phyloP scores from a whole-genome alignment of 2,113 vertebrate genomes.

The Nerophis lumbriciformis region DNA sequence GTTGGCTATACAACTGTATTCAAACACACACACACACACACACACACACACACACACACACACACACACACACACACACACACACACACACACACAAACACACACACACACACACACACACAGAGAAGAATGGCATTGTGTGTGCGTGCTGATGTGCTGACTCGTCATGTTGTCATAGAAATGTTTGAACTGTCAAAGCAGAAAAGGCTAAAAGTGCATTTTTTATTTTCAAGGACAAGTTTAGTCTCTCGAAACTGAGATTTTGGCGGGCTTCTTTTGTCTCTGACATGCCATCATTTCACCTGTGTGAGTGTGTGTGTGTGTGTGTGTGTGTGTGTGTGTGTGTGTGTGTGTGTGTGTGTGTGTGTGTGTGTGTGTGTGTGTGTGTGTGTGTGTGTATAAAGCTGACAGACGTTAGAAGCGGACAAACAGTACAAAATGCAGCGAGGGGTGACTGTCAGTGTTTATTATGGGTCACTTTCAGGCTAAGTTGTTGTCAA shows the following conservation, averaged over 20 bases:
- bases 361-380: too few species aligned
- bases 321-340: neutral
- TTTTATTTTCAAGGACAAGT: slow-evolving; percentile 17
- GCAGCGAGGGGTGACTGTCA: too few species aligned
- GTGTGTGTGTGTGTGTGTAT: too few species aligned
- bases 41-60: slow-evolving; percentile 12
- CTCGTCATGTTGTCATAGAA: slow-evolving; percentile 45
- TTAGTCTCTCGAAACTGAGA: slow-evolving; percentile 26
- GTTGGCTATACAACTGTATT: slow-evolving; percentile 5
- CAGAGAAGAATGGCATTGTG: neutral
- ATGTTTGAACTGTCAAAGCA: slow-evolving; percentile 45
- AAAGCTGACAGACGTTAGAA: too few species aligned
- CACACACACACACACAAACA: slow-evolving; percentile 21
- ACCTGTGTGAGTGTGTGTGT: neutral
- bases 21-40: slow-evolving; percentile 45
- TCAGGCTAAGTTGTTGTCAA: too few species aligned
- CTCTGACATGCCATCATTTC: neutral
- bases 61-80: too few species aligned
- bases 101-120: slow-evolving; percentile 13
- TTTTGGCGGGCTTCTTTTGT: neutral
- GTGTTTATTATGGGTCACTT: too few species aligned
- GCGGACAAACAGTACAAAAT: too few species aligned
- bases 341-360: too few species aligned
- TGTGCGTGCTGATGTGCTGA: slow-evolving; percentile 41
- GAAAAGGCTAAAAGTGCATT: slow-evolving; percentile 54